Evolutionary conservation across 2,113 vertebrate species (phyloP).

Genomic region (Mastomys coucha): DNA sequence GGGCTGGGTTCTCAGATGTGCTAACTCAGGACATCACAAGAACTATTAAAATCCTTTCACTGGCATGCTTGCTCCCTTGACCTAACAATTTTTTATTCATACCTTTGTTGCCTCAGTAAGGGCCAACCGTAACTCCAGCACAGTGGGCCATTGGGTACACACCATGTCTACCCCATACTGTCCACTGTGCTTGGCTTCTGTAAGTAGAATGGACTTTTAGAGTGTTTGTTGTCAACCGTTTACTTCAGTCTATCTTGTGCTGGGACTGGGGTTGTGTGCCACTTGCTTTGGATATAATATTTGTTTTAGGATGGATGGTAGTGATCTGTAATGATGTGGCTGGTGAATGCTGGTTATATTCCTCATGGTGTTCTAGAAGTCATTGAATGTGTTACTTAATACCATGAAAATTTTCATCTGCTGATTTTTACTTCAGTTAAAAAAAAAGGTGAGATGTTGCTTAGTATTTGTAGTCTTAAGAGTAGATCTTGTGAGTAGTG

Average conservation of each 20-base stretch:
- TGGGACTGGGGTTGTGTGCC: neutral
- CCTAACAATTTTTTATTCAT: neutral
- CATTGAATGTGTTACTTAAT: neutral
- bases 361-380: neutral
- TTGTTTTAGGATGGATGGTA: neutral
- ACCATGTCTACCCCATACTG: neutral
- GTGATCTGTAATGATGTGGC: neutral
- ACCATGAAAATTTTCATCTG: neutral
- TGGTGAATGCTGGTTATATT: neutral
- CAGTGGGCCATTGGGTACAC: neutral
- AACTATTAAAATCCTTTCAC: neutral
- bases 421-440: conserved; percentile 2
- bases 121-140: neutral
- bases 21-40: neutral
- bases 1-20: neutral
- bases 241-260: neutral
- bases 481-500: neutral
- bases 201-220: neutral
- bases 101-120: neutral
- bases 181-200: neutral
- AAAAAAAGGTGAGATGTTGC: neutral
- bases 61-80: neutral
- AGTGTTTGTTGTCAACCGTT: neutral
- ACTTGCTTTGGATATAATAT: neutral
- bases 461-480: neutral